Percentiles rank a stretch among this genome's conserved stretches.
Evolutionary conservation across 2,888 invertebrate species (phyloP).

Genomic region (Zaprionus bogoriensis): DNA sequence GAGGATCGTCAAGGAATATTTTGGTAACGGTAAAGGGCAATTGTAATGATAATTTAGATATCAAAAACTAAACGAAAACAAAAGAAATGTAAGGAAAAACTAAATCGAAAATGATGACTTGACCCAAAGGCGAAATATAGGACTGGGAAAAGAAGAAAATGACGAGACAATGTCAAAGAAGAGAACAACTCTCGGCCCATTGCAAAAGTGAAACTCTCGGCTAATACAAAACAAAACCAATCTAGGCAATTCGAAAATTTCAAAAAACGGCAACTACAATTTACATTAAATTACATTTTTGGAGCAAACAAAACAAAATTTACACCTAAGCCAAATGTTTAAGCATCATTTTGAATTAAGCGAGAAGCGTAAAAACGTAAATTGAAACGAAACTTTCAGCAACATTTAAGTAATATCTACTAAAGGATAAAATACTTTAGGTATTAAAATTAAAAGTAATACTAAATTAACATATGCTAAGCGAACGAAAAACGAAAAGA

Average conservation of each 20-base stretch:
- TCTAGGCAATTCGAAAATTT: constrained; percentile 61
- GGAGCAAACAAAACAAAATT: constrained; percentile 66
- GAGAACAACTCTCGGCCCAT: constrained; percentile 55
- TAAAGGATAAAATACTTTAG: constrained; percentile 69
- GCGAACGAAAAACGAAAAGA: constrained; percentile 37
- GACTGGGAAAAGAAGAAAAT: constrained; percentile 13
- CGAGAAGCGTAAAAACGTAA: constrained; percentile 24
- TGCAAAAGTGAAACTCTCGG: constrained; percentile 55
- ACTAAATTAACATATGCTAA: constrained; percentile 62
- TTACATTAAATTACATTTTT: constrained; percentile 74
- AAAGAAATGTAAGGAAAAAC: constrained; percentile 9
- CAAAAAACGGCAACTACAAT: constrained; percentile 57
- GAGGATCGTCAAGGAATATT: constrained; percentile 39
- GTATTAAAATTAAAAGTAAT: constrained; percentile 58
- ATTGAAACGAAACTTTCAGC: constrained; percentile 35
- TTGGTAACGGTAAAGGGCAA: constrained; percentile 32
- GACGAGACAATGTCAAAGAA: constrained; percentile 21
- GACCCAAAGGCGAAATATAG: constrained; percentile 32
- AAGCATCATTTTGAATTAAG: constrained; percentile 77
- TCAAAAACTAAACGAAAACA: too few species aligned
- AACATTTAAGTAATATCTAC: constrained; percentile 50
- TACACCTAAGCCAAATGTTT: constrained; percentile 72
- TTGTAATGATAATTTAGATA: constrained; percentile 28
- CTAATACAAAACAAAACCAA: constrained; percentile 42
- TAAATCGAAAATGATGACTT: constrained; percentile 42